phyloP scores from a whole-genome alignment of 1,140 invertebrate genomes.

The Antheraea mylitta region DNA sequence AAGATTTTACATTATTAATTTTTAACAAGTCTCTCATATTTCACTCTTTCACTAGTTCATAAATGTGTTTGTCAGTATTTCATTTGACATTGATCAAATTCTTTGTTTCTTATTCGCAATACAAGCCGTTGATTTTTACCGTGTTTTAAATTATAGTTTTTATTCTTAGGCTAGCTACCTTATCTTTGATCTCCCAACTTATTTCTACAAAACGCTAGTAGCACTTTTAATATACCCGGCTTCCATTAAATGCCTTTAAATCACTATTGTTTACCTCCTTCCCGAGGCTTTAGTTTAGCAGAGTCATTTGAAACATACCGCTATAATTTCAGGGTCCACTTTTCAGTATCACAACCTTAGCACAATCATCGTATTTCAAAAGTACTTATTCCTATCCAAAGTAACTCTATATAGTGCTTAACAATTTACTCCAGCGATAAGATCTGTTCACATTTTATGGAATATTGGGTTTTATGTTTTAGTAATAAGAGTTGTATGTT shows the following conservation, averaged over 20 bases:
- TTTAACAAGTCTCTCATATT: neutral
- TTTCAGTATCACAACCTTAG: neutral
- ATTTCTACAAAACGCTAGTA: neutral
- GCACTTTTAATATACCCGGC: conserved; percentile 5
- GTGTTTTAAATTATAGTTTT: neutral
- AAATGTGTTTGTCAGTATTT: neutral
- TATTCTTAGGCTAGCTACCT: neutral
- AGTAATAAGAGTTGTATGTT: neutral
- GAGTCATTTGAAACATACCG: neutral
- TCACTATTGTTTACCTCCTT: conserved; percentile 13
- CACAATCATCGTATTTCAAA: neutral
- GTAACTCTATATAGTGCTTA: conserved; percentile 21
- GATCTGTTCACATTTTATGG: conserved; percentile 8
- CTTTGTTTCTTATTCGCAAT: neutral
- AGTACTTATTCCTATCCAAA: conserved; percentile 17
- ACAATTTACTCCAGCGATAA: conserved; percentile 16
- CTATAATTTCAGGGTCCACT: neutral
- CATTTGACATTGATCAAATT: neutral
- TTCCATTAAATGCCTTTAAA: conserved; percentile 11
- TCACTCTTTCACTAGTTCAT: neutral
- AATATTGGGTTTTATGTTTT: neutral
- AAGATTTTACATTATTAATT: neutral
- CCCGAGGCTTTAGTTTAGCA: neutral
- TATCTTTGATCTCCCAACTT: neutral
- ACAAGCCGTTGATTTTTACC: neutral